These are phyloP conservation scores for Megastigmus dorsalis DNA, from an alignment of 2,888 invertebrate species.

Conservation along the genomic window DNA sequence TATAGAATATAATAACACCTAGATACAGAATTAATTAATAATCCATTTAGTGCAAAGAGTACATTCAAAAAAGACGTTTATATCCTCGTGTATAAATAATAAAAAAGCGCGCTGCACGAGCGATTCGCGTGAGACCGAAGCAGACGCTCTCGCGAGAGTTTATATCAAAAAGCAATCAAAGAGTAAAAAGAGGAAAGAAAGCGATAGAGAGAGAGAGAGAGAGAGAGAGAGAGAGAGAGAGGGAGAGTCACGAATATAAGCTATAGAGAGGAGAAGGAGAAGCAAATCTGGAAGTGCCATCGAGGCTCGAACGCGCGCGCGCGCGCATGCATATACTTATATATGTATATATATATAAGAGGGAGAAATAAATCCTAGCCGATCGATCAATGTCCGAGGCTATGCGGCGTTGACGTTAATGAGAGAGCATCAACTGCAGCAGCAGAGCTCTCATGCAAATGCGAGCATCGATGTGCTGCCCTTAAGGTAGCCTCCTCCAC, in stretches of 20 bases:
- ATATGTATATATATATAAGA: too few species aligned
- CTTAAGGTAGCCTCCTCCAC: neutral
- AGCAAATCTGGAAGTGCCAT: neutral
- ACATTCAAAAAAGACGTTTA: too few species aligned
- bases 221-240: neutral
- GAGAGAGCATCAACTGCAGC: slow-evolving; percentile 49
- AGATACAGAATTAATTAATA: too few species aligned
- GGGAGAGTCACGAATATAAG: neutral
- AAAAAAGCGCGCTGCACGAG: too few species aligned
- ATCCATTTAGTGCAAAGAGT: too few species aligned
- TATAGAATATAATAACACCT: too few species aligned
- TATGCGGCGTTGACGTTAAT: slow-evolving; percentile 63
- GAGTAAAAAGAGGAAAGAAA: neutral
- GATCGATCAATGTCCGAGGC: slow-evolving; percentile 63
- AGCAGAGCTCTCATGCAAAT: slow-evolving; percentile 22
- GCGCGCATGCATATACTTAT: too few species aligned
- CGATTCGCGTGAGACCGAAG: neutral
- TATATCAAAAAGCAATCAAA: neutral
- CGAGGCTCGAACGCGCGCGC: too few species aligned
- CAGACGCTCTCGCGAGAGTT: neutral
- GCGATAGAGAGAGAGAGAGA: neutral
- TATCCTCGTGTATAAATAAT: too few species aligned
- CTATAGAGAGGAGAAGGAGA: neutral
- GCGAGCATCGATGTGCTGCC: slow-evolving; percentile 1
- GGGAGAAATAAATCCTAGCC: slow-evolving; percentile 32